Evolutionary conservation across 92 coral and sea anemone species (phyloP), one percentile per base, ranked within the genome.

Genomic region (Porites cylindrica): DNA sequence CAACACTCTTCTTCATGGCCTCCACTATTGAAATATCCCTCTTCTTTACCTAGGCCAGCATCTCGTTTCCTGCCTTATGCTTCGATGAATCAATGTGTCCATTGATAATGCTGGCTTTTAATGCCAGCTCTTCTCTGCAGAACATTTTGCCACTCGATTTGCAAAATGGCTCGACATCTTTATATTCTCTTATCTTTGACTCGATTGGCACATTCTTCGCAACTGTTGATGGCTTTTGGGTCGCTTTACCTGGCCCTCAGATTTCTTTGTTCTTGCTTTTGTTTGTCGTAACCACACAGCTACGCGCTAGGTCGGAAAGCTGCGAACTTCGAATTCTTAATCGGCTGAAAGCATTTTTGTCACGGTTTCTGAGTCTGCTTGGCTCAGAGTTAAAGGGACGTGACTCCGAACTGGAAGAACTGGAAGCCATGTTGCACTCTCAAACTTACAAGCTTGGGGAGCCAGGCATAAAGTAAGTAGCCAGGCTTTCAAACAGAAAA

Each of bases 71-170:
- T 29, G 81, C 74, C 47, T 84, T 8, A 20, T 20, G 70, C 70
- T 84, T 84, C 51, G 29, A 12, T 13, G 78, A 82, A 21, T 53
- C 38, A 21, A 82, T 53, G 70, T 82, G 86, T 68, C 52, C 68
- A 18, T 82, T 71, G 20, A 74, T 72, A 53, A 84, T 68, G 88
- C 81, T 84, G 61, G 88, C 81, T 64, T 74, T 84, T 71, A 71
- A 70, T 20, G 81, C 59, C 29, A 83, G 43, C 50, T 83, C 87
- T 83, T 83, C 81, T 53, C 80, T 77, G 52, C 88, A 83, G 88
- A 83, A 83, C 47, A 83, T 56, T 61, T 83, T 73, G 60, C 72
- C 72, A 61, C 52, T 83, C 23, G 88, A 83, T 17, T 83, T 83
- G 72, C 74, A 53, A 74, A 58, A 83, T 10, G 88, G 88, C 88